phyloP scores from a whole-genome alignment of 2,888 invertebrate species.

The Suillia variegata region DNA sequence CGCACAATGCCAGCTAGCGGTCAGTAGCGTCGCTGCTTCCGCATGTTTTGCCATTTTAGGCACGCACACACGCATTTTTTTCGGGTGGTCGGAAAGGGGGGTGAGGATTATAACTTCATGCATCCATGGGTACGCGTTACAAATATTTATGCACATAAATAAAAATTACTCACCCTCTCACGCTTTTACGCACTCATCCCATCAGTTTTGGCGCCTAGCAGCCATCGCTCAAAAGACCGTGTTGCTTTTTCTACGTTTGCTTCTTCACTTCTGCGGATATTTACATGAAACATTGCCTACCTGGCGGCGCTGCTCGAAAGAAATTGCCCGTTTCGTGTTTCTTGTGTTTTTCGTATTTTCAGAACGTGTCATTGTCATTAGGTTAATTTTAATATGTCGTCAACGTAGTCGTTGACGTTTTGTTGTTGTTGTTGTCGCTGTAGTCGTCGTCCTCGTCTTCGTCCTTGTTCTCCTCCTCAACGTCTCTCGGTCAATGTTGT shows the following conservation, averaged over 20 bases:
- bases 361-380: not conserved
- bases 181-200: not conserved
- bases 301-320: too few relatives aligned
- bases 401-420: not conserved
- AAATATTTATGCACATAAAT: not conserved
- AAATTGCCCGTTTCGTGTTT: not conserved
- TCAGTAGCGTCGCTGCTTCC: not conserved
- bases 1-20: not conserved
- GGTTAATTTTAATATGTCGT: not conserved
- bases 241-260: too few relatives aligned
- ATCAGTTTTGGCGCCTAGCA: too few relatives aligned
- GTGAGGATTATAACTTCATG: constrained; percentile 4
- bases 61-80: constrained; percentile 2
- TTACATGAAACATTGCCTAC: too few relatives aligned
- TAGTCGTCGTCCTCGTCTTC: too few relatives aligned
- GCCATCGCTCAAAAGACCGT: too few relatives aligned
- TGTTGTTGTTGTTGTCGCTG: too few relatives aligned
- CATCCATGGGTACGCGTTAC: not conserved
- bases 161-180: not conserved
- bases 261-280: too few relatives aligned
- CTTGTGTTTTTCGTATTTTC: not conserved
- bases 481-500: constrained; percentile 5
- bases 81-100: too few relatives aligned
- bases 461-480: too few relatives aligned
- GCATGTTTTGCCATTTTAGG: not conserved